These are phyloP conservation scores for Poecilia velifera DNA, from an alignment of 2,797 vertebrate species.

Conservation along the genomic window DNA sequence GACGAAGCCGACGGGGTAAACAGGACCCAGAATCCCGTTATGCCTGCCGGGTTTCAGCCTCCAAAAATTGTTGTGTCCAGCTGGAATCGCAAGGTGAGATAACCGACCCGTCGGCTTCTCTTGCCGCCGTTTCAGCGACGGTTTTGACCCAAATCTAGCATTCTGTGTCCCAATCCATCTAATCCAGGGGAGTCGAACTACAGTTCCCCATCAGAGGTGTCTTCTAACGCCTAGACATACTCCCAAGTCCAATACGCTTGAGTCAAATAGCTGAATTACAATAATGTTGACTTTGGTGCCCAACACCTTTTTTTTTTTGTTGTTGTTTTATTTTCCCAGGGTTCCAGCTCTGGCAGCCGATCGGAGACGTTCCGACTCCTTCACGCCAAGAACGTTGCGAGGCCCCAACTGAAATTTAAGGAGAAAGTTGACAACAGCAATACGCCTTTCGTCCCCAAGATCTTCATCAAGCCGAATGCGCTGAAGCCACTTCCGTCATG, in stretches of 20 bases:
- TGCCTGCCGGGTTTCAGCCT: slow-evolving; percentile 90
- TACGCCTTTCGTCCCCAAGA: slow-evolving; percentile 92
- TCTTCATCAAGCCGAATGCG: slow-evolving; percentile 96
- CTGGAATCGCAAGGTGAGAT: slow-evolving; percentile 95
- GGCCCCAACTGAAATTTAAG: slow-evolving; percentile 93
- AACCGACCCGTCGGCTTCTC: slow-evolving; percentile 29
- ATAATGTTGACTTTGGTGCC: background rate
- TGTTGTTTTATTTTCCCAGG: slow-evolving; percentile 69
- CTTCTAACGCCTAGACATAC: background rate
- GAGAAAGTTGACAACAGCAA: slow-evolving; percentile 97
- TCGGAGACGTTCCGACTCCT: slow-evolving; percentile 90
- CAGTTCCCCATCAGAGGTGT: background rate
- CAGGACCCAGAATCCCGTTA: slow-evolving; percentile 90
- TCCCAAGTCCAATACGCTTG: background rate
- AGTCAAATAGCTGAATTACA: background rate
- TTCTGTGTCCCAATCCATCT: slow-evolving; percentile 19
- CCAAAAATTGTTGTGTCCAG: slow-evolving; percentile 94
- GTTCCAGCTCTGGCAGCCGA: slow-evolving; percentile 76
- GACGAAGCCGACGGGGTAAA: slow-evolving; percentile 94
- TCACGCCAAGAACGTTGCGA: slow-evolving; percentile 91
- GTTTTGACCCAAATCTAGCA: slow-evolving; percentile 27
- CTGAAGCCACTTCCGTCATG: slow-evolving; percentile 89
- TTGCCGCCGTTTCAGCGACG: slow-evolving; percentile 8
- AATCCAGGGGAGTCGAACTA: background rate
- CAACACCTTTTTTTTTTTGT: slow-evolving; percentile 2